Conservation (phyloP, 2,888 invertebrate genomes). For the Leptogaster cylindrica region DNA sequence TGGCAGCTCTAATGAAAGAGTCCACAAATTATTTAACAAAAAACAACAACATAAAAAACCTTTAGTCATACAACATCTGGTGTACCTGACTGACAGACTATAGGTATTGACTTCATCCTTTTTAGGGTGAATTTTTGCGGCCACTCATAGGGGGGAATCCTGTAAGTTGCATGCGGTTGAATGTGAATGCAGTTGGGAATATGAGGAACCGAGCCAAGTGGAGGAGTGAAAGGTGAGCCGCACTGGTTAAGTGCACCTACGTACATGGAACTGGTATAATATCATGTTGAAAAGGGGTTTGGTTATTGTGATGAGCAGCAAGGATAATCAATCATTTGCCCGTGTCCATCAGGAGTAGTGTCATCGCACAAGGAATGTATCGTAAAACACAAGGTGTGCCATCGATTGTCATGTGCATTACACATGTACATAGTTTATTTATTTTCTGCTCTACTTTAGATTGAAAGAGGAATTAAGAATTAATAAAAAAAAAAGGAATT, state of each 20-base stretch:
- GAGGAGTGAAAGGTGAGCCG: conserved; percentile 12
- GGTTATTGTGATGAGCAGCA: conserved; percentile 13
- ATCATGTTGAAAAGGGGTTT: conserved; percentile 18
- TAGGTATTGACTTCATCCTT: conserved; percentile 12
- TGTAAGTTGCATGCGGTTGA: not conserved
- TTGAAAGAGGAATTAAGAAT: too few species aligned
- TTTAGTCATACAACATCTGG: conserved; percentile 18
- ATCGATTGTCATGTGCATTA: not conserved
- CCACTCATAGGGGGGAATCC: not conserved
- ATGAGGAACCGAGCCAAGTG: not conserved
- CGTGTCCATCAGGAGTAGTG: not conserved
- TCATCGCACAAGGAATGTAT: not conserved
- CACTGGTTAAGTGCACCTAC: not conserved
- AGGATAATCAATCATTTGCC: conserved; percentile 30
- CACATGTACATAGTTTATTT: too few species aligned
- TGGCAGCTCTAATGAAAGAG: conserved; percentile 5
- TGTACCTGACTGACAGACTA: not conserved
- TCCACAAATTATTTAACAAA: not conserved
- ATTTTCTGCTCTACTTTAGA: too few species aligned
- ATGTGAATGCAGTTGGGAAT: not conserved
- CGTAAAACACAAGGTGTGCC: conserved; percentile 30
- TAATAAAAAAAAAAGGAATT: too few species aligned
- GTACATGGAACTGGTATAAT: conserved; percentile 17
- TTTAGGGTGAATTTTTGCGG: not conserved
- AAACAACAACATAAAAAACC: conserved; percentile 5